Percentiles rank a stretch among this genome's conserved stretches.
These are phyloP conservation scores for Ceraclea dissimilis DNA, from an alignment of 2,888 invertebrate genomes.

Conservation along the genomic window DNA sequence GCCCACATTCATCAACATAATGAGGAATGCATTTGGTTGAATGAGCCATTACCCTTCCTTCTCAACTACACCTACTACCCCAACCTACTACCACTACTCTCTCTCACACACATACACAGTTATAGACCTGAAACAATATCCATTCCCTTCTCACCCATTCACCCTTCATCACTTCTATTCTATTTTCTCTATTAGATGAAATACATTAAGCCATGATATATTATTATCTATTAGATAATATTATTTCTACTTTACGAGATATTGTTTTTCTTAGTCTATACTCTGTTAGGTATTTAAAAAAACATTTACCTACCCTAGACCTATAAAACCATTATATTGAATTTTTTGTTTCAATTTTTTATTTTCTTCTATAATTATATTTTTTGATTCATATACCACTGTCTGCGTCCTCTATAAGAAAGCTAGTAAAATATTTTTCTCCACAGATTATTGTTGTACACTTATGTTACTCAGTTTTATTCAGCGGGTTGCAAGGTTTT, in stretches of 20 bases:
- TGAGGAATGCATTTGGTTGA: constrained; percentile 22
- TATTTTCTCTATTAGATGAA: not conserved
- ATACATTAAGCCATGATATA: not conserved
- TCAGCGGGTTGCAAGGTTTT: no score
- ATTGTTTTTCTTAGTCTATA: not conserved
- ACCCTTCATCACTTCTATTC: not conserved
- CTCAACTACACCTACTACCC: not conserved
- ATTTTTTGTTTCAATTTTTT: no score
- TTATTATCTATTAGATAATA: not conserved
- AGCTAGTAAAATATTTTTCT: no score
- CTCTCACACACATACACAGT: not conserved
- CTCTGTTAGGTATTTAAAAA: no score
- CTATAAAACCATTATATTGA: no score
- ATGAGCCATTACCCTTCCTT: constrained; percentile 17
- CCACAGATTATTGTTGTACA: no score
- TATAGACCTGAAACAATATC: not conserved
- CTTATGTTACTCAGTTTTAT: no score
- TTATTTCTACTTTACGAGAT: not conserved
- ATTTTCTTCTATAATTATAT: no score
- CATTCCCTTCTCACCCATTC: not conserved
- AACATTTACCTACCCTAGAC: no score
- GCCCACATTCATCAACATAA: constrained; percentile 21
- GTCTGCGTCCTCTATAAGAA: no score
- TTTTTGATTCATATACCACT: no score
- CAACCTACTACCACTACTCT: not conserved